phyloP scores from a whole-genome alignment of 2,888 invertebrate genomes.

The Drosophila vallismaia region DNA sequence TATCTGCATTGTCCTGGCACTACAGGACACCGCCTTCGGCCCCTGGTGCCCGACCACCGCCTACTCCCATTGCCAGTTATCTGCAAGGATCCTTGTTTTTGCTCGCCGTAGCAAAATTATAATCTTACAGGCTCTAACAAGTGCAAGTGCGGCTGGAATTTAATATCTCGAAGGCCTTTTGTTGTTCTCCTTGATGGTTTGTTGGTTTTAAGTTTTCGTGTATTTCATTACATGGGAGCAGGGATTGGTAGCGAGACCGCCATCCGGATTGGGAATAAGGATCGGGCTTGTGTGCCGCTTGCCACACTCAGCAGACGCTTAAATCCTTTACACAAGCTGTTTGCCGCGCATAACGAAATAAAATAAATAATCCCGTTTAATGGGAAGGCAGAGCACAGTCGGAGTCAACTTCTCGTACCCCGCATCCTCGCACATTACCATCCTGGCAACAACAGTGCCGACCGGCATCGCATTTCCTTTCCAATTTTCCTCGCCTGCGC shows the following conservation, averaged over 20 bases:
- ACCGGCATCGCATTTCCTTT: conserved; percentile 62
- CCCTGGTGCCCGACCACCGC: background rate
- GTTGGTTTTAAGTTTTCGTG: conserved; percentile 69
- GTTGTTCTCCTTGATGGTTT: conserved; percentile 42
- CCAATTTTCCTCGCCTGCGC: conserved; percentile 59
- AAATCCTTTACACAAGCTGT: conserved; percentile 79
- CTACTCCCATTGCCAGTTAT: conserved; percentile 18
- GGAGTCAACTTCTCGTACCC: conserved; percentile 3
- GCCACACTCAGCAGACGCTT: conserved; percentile 58
- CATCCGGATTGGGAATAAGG: conserved; percentile 20
- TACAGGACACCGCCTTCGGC: conserved; percentile 16
- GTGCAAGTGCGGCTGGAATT: conserved; percentile 67
- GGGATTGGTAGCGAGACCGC: conserved; percentile 4
- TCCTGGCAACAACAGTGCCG: conserved; percentile 35
- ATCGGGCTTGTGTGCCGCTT: conserved; percentile 30
- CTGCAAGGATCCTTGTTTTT: conserved; percentile 23
- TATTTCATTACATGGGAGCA: conserved; percentile 58
- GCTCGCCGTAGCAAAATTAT: conserved; percentile 45
- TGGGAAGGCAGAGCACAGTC: conserved; percentile 55
- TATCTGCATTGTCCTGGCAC: conserved; percentile 43
- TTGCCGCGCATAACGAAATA: conserved; percentile 78
- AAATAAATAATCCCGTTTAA: conserved; percentile 79
- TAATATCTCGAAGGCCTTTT: conserved; percentile 60
- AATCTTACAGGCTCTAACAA: conserved; percentile 56
- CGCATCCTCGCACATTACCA: conserved; percentile 12